phyloP scores from a whole-genome alignment of 1,140 invertebrate genomes.

The Atopsyche davidsoni region DNA sequence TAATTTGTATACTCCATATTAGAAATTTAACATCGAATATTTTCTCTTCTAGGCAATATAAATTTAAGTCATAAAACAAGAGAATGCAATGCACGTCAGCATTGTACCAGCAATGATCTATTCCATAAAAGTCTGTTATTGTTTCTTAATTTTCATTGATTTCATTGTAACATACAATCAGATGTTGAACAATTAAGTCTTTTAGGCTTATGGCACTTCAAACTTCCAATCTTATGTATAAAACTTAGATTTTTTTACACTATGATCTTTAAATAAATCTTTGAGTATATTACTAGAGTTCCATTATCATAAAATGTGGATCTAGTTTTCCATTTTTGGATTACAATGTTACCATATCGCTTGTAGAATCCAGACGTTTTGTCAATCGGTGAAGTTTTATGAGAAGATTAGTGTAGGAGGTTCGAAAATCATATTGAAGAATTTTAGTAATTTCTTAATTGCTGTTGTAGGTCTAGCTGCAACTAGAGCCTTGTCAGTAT shows the following conservation, averaged over 20 bases:
- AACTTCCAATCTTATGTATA: constrained; percentile 22
- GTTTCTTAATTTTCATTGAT: too few relatives aligned
- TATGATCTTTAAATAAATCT: constrained; percentile 20
- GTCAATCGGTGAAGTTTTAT: constrained; percentile 20
- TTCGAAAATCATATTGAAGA: constrained; percentile 17
- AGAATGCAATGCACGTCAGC: too few relatives aligned
- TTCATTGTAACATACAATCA: background rate
- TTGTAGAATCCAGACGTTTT: constrained; percentile 28
- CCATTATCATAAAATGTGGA: constrained; percentile 7
- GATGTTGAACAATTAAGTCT: background rate
- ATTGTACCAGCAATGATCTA: too few relatives aligned
- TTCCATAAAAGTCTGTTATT: too few relatives aligned
- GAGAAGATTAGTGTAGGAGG: constrained; percentile 26
- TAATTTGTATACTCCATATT: too few relatives aligned
- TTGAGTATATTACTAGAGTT: constrained; percentile 7
- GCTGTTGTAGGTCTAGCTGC: constrained; percentile 27
- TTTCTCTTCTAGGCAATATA: too few relatives aligned
- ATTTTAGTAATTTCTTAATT: constrained; percentile 24
- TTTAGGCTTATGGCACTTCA: constrained; percentile 20
- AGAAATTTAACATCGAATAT: too few relatives aligned
- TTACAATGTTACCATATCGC: constrained; percentile 26
- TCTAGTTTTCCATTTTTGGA: constrained; percentile 10
- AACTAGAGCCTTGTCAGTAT: constrained; percentile 17
- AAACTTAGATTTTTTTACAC: constrained; percentile 18
- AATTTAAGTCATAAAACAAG: too few relatives aligned